phyloP scores from a whole-genome alignment of 1,140 invertebrate species.

The Apis cerana region DNA sequence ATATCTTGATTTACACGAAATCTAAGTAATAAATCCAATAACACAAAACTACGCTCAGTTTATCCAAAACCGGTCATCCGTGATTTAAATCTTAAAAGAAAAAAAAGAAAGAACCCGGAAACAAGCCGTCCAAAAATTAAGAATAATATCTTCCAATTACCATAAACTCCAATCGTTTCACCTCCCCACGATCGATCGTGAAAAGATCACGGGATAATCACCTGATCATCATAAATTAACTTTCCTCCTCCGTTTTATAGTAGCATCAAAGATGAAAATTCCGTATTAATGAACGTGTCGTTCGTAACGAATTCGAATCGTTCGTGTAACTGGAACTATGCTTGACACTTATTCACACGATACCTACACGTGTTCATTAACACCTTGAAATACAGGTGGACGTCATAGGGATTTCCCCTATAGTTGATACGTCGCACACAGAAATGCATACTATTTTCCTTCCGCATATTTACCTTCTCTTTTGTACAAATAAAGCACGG shows the following conservation, averaged over 20 bases:
- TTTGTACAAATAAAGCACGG: too few relatives aligned
- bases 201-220: not conserved
- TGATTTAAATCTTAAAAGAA: not conserved
- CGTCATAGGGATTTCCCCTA: too few relatives aligned
- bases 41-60: not conserved
- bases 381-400: too few relatives aligned
- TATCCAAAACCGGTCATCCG: too few relatives aligned
- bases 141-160: slow-evolving; percentile 12
- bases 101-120: not conserved
- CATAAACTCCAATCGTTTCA: slow-evolving; percentile 10
- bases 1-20: not conserved
- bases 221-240: slow-evolving; percentile 30
- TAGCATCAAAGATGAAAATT: slow-evolving; percentile 16
- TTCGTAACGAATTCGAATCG: too few relatives aligned
- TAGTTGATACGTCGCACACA: too few relatives aligned
- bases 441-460: too few relatives aligned
- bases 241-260: not conserved
- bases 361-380: too few relatives aligned
- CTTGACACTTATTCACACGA: too few relatives aligned
- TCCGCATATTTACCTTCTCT: too few relatives aligned
- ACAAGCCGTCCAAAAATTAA: not conserved
- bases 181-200: not conserved
- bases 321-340: too few relatives aligned
- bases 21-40: not conserved
- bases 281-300: not conserved